phyloP scores from a whole-genome alignment of 2,888 invertebrate genomes.

The Sarcophaga variegata region DNA sequence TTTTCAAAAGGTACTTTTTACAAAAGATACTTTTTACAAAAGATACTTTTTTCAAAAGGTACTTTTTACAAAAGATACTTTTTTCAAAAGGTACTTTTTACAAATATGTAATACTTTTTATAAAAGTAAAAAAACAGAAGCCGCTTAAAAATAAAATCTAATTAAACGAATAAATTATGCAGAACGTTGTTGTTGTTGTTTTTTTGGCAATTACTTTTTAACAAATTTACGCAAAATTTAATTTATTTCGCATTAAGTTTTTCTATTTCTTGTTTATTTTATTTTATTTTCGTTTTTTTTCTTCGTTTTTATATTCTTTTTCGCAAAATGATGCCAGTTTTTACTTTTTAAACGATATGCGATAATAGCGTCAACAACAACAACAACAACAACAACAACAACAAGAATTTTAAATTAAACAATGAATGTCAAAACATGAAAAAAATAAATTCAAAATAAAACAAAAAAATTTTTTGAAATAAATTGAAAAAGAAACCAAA shows the following conservation, averaged over 20 bases:
- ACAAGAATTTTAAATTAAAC: background rate
- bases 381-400: background rate
- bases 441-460: background rate
- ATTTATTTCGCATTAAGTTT: background rate
- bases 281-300: background rate
- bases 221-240: background rate
- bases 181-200: background rate
- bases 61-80: too few species aligned
- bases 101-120: too few species aligned
- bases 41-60: too few species aligned
- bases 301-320: too few species aligned
- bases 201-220: background rate
- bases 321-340: too few species aligned
- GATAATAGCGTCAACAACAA: too few species aligned
- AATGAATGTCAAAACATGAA: conserved; percentile 6
- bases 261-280: background rate
- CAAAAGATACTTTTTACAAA: too few species aligned
- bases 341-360: too few species aligned
- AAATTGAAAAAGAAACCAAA: background rate
- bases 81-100: too few species aligned
- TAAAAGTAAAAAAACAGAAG: background rate
- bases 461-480: background rate
- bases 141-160: background rate
- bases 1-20: too few species aligned
- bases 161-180: background rate